Conservation (phyloP, 2,113 vertebrate species). For the Lampris incognitus region DNA sequence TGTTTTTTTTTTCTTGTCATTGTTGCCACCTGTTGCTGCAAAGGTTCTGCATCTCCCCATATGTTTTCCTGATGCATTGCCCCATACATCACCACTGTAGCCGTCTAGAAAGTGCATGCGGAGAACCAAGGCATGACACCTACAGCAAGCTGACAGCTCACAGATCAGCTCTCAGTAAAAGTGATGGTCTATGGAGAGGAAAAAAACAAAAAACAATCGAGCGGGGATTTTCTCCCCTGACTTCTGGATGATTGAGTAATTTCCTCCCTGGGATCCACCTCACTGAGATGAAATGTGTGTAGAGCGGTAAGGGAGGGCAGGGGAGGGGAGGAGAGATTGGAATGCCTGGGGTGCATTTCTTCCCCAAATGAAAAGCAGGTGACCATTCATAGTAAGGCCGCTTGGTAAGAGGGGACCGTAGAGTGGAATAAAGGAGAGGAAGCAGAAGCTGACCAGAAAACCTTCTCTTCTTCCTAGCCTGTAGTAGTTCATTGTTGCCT, state of each 20-base stretch:
- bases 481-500: conserved; percentile 51
- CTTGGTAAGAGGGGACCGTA: conserved; percentile 61
- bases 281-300: conserved; percentile 73
- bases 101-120: neutral
- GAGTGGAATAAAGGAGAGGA: conserved; percentile 65
- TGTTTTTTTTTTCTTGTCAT: too few relatives aligned
- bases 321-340: conserved; percentile 45
- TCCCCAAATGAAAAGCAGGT: conserved; percentile 84
- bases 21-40: too few relatives aligned
- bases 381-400: conserved; percentile 72
- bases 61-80: neutral
- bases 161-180: conserved; percentile 19
- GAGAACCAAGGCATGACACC: neutral
- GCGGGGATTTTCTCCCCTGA: conserved; percentile 38
- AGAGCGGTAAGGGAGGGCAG: conserved; percentile 33
- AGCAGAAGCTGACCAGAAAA: conserved; percentile 28
- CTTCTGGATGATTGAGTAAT: conserved; percentile 79
- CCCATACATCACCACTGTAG: neutral
- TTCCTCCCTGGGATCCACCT: conserved; percentile 77
- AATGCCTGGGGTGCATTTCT: conserved; percentile 79
- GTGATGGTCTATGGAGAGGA: conserved; percentile 52
- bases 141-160: conserved; percentile 15
- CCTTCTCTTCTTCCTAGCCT: conserved; percentile 37
- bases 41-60: too few relatives aligned
- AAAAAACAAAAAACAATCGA: neutral